Base-by-base conservation (phyloP, 2,797 vertebrate species). In the Characodon lateralis region DNA sequence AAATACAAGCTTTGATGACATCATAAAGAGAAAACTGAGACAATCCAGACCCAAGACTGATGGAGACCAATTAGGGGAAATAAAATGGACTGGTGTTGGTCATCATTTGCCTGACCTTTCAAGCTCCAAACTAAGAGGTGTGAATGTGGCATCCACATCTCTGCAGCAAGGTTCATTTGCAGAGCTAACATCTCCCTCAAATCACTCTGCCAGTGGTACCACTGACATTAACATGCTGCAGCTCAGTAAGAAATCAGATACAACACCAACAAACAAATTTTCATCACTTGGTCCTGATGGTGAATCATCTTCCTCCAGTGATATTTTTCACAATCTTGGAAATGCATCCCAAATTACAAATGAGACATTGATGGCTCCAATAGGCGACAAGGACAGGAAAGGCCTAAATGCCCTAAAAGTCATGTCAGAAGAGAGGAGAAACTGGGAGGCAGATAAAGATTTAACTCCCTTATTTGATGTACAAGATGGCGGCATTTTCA, bases 341-440 rank as follows among this genome's bases (percentile, higher is more conserved):
- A 87, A 74, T 74, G 82, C 88, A 55, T 74, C 87, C 3, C 73
- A 75, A 56, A 91, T 76, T 53, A 84, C 79, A 80, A 78, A 86
- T 74, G 85, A 79, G 26, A 77, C 85, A 66, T 12, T 35, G 26
- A 69, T 6, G 12, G 4, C 50, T 72, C 0, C 28, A 22, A 70
- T 78, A 53, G 81, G 74, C 56, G 71, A 81, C 26, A 76, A 2
- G 9, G 71, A 80, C 58, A 84, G 39, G 16, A 92, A 76, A 86
- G 94, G 93, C 28, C 90, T 94, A 24, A 76, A n/a, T 71, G 93
- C 92, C 12, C 51, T 94, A 39, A 94, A 88, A 87, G 79, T 22
- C 41, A 89, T 94, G 87, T 92, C 92, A 41, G 76, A 84, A 1
- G 71, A 89, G 4, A 93, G 91, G 83, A 71, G 0, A 73, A 61